Percentiles rank a stretch among this genome's conserved stretches.
Conservation (phyloP, 1,140 invertebrate genomes). For the Calliopsis andreniformis region DNA sequence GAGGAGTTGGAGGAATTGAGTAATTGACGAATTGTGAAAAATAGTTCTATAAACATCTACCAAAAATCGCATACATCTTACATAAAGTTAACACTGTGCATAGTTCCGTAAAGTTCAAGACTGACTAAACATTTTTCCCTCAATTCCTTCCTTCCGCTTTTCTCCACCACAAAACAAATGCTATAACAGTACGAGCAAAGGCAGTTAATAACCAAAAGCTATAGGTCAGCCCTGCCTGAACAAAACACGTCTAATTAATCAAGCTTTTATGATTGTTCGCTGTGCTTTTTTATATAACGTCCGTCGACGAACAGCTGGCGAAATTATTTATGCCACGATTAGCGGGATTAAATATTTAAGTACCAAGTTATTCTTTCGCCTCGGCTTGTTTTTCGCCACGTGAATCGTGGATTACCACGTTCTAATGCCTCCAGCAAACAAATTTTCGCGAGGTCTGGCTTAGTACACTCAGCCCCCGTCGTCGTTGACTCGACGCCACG, state of each 20-base stretch:
- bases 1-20: too few species aligned
- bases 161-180: conserved; percentile 22
- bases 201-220: too few species aligned
- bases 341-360: conserved; percentile 64
- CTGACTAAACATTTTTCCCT: too few species aligned
- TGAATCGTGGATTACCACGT: conserved; percentile 34
- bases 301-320: conserved; percentile 26
- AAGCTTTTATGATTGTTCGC: conserved; percentile 62
- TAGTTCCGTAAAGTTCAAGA: too few species aligned
- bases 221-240: too few species aligned
- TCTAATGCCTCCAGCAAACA: conserved; percentile 33
- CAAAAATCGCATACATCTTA: too few species aligned
- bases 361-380: conserved; percentile 57
- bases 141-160: conserved; percentile 1
- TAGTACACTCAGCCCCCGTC: conserved; percentile 3
- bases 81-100: too few species aligned
- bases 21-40: too few species aligned
- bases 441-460: conserved; percentile 27
- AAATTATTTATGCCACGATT: conserved; percentile 66
- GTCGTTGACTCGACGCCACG: conserved; percentile 28
- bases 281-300: neutral
- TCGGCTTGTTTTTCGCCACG: conserved; percentile 16
- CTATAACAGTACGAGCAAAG: conserved; percentile 24
- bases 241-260: conserved; percentile 67
- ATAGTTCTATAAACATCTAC: too few species aligned